A percentile compares a stretch with the other conserved stretches of the same genome.
These are phyloP conservation scores for Tauraco erythrolophus DNA, from an alignment of 2,113 vertebrate genomes.

Conservation along the genomic window DNA sequence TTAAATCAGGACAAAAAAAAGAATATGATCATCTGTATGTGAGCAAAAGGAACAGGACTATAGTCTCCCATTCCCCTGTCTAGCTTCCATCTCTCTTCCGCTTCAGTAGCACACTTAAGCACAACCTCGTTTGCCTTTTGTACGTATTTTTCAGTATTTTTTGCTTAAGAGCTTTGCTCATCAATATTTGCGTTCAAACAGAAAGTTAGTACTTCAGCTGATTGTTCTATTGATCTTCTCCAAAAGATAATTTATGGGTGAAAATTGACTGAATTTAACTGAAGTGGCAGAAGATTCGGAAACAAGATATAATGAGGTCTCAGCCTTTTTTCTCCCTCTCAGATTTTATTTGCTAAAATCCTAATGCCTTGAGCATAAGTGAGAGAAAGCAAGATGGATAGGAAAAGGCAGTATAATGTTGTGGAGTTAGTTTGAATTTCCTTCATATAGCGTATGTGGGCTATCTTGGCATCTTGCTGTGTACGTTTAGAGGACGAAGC, in stretches of 20 bases:
- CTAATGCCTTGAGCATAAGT: neutral
- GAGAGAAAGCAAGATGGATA: neutral
- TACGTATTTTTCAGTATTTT: neutral
- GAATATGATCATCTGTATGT: neutral
- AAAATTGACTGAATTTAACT: neutral
- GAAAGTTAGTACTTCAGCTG: neutral
- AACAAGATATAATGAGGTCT: neutral
- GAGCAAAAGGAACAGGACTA: neutral
- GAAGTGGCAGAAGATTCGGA: neutral
- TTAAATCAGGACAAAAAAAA: neutral
- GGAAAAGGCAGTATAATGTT: neutral
- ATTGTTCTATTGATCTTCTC: neutral
- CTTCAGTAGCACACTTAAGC: neutral
- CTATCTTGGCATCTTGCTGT: neutral
- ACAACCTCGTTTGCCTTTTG: neutral
- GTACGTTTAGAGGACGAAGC: neutral
- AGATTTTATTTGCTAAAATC: neutral
- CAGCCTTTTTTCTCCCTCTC: neutral
- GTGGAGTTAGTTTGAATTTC: neutral
- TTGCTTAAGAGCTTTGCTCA: neutral
- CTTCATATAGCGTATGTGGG: rapidly evolving
- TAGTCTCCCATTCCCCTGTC: neutral
- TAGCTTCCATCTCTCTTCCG: neutral
- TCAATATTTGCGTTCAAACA: neutral
- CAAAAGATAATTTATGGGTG: neutral